Evolutionary conservation across 2,888 invertebrate species (phyloP), one percentile per base, ranked within the genome.

Genomic region (Norana najaformis): DNA sequence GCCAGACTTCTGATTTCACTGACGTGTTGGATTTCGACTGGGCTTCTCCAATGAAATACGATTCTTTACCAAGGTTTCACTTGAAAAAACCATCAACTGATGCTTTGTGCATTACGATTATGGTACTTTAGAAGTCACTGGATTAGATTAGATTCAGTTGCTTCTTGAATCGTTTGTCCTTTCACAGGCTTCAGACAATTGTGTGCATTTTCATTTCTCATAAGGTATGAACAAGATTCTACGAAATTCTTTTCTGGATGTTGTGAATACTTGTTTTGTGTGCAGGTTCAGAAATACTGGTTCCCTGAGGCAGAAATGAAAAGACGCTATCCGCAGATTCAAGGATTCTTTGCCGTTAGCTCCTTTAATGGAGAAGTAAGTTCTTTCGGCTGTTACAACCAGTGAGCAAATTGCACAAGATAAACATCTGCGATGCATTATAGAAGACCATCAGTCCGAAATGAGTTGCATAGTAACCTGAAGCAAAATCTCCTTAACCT

Each of bases 281-380:
- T 90, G 23, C 91, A 94, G 94, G 94, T 94, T 16, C 93, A 93
- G 90, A 94, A 94, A 91, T 93, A 92, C 35, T 92, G 93, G 90
- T 91, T 94, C 37, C 94, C 94, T 34, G 92, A 92, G 89, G 93
- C 93, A 34, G 93, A 93, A 41, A 90, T 95, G 88, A 92, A 92
- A 92, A 88, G 92, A 30, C 91, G 93, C n/a, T 95, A 93, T 90
- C 94, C 94, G 16, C 94, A 94, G 91, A 94, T 95, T 90, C 90
- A 90, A 36, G 93, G 93, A 8, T 95, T 95, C 92, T 93, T 94
- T 90, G 93, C 93, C 91, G 94, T 95, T 91, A 95, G 95, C 90
- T 94, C 94, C 6, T 93, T 92, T 91, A 93, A 93, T 82, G 94
- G 94, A 34, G 92, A 92, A 91, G 94, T 94, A 88, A 92, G 92